Conservation (phyloP, 1,140 invertebrate species). For the Theocolax elegans region DNA sequence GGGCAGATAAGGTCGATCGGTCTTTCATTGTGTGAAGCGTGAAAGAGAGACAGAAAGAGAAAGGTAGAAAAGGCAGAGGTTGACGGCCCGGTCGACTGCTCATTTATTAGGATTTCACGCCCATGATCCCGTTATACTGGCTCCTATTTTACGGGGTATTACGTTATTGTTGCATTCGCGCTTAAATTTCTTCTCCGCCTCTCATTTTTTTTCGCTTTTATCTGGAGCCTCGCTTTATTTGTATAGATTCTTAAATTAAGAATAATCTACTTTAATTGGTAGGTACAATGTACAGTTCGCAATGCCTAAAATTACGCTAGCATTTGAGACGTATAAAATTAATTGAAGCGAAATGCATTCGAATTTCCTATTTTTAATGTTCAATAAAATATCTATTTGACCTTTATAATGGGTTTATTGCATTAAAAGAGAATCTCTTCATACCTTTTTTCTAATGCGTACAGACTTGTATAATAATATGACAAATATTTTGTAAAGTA, state of each 20-base stretch:
- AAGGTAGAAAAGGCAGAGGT: not conserved
- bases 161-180: conserved; percentile 51
- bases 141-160: conserved; percentile 59
- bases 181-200: conserved; percentile 8
- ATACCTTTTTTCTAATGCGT: too few species aligned
- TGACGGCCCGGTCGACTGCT: conserved; percentile 52
- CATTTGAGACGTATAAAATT: too few species aligned
- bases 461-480: too few species aligned
- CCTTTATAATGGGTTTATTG: too few species aligned
- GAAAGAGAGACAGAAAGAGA: conserved; percentile 19
- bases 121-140: conserved; percentile 54
- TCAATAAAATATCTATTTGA: too few species aligned
- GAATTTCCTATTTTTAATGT: too few species aligned
- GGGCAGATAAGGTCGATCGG: conserved; percentile 34
- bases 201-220: conserved; percentile 2
- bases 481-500: too few species aligned
- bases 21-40: conserved; percentile 27
- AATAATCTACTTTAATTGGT: too few species aligned
- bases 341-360: too few species aligned
- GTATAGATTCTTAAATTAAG: not conserved
- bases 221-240: not conserved
- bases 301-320: too few species aligned
- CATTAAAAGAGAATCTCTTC: too few species aligned
- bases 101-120: conserved; percentile 66
- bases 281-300: too few species aligned